These are phyloP conservation scores for Heteropelma amictum DNA, from an alignment of 2,888 invertebrate genomes.

Conservation along the genomic window DNA sequence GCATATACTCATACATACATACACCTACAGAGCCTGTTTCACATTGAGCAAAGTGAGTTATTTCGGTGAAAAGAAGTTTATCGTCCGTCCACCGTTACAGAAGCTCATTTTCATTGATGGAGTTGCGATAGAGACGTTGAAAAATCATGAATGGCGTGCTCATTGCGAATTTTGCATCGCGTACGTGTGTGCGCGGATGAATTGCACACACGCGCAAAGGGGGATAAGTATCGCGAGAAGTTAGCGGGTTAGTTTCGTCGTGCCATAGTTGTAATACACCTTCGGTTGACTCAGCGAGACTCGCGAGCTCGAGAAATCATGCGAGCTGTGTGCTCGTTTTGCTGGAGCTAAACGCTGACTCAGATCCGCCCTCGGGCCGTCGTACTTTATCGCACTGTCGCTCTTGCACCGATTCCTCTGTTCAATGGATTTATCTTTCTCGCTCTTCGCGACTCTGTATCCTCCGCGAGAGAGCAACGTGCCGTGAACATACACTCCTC, in stretches of 20 bases:
- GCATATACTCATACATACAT: no score
- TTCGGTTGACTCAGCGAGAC: constrained; percentile 74
- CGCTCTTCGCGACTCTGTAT: constrained; percentile 9
- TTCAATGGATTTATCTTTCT: constrained; percentile 26
- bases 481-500: constrained; percentile 23
- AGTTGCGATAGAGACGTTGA: constrained; percentile 20
- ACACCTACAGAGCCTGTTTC: constrained; percentile 6
- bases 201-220: background rate
- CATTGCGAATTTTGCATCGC: constrained; percentile 66
- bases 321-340: constrained; percentile 39
- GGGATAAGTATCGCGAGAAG: constrained; percentile 7
- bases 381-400: constrained; percentile 40
- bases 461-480: constrained; percentile 26
- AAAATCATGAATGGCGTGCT: constrained; percentile 73
- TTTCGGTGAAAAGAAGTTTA: constrained; percentile 39
- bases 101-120: constrained; percentile 48
- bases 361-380: constrained; percentile 73
- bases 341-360: constrained; percentile 68
- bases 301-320: constrained; percentile 55
- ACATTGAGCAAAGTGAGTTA: constrained; percentile 7
- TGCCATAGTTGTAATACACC: constrained; percentile 23
- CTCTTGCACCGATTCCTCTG: no score
- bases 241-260: constrained; percentile 55
- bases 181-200: background rate
- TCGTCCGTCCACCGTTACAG: constrained; percentile 19